Conservation (phyloP, 2,888 invertebrate genomes). For the Rhorus exstirpatorius region DNA sequence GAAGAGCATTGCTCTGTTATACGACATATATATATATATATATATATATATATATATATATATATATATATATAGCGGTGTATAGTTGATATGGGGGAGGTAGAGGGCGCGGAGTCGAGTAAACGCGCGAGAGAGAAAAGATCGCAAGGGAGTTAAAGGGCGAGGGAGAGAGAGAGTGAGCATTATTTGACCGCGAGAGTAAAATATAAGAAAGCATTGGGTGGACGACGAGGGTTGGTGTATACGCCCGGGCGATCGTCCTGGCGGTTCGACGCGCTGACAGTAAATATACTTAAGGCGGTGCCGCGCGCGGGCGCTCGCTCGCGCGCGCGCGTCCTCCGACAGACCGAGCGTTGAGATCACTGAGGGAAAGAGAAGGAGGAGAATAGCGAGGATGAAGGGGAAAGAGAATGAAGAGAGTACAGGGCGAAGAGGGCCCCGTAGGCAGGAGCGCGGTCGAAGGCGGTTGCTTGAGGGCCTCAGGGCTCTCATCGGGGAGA, state of each 20-base stretch:
- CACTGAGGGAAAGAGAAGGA: constrained; percentile 47
- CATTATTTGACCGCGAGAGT: constrained; percentile 68
- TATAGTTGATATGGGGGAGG: constrained; percentile 42
- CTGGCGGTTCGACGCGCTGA: constrained; percentile 73
- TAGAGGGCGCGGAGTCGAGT: constrained; percentile 40
- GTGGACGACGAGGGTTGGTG: constrained; percentile 62
- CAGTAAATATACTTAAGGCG: constrained; percentile 83
- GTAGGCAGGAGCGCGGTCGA: constrained; percentile 51
- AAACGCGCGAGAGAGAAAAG: constrained; percentile 48
- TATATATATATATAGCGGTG: constrained; percentile 32
- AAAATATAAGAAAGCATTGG: constrained; percentile 66
- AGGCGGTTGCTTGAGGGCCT: constrained; percentile 63
- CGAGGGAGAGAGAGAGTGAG: constrained; percentile 50
- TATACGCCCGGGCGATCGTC: constrained; percentile 67
- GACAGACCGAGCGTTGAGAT: constrained; percentile 54
- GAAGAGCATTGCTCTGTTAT: constrained; percentile 67
- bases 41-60: too few species aligned
- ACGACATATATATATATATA: constrained; percentile 41
- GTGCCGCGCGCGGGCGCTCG: constrained; percentile 75
- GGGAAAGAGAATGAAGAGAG: background rate
- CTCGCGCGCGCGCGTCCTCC: constrained; percentile 64
- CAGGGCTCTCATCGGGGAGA: constrained; percentile 35
- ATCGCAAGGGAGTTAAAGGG: constrained; percentile 31
- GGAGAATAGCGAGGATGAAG: constrained; percentile 25
- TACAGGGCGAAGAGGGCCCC: constrained; percentile 48